Evolutionary conservation across 2,797 vertebrate genomes (phyloP).

Genomic region (Philypnodon macrostomus): DNA sequence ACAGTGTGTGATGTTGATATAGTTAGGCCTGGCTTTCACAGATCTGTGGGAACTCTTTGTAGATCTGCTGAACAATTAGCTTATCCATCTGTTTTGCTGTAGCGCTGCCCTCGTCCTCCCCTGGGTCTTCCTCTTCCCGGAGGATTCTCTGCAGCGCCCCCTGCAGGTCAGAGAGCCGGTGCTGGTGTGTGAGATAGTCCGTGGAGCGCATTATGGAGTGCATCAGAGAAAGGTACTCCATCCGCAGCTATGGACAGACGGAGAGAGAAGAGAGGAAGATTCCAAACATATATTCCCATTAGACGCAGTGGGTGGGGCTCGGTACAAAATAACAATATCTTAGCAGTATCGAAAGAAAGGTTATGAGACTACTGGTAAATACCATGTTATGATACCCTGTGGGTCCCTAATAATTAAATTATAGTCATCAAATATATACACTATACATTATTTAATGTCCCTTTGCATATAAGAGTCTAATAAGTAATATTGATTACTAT

Average conservation of each 20-base stretch:
- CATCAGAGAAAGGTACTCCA: conserved; percentile 98
- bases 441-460: too few species aligned
- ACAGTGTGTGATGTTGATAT: conserved; percentile 41
- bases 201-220: conserved; percentile 92
- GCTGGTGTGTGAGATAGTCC: conserved; percentile 90
- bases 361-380: too few species aligned
- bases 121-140: conserved; percentile 79
- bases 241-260: conserved; percentile 81
- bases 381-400: too few species aligned
- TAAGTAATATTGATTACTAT: too few species aligned
- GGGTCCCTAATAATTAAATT: too few species aligned
- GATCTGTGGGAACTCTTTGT: conserved; percentile 91
- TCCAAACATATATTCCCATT: too few species aligned
- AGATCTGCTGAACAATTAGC: conserved; percentile 91
- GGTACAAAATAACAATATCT: too few species aligned
- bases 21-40: conserved; percentile 49
- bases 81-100: conserved; percentile 95
- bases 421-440: too few species aligned
- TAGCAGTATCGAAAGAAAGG: too few species aligned
- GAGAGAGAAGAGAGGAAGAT: conserved; percentile 9
- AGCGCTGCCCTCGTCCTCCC: conserved; percentile 68
- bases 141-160: conserved; percentile 89
- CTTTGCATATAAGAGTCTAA: too few species aligned
- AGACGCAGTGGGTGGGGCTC: too few species aligned
- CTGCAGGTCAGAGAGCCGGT: conserved; percentile 88